Conservation (phyloP, 2,113 vertebrate species). For the Galeopterus variegatus region DNA sequence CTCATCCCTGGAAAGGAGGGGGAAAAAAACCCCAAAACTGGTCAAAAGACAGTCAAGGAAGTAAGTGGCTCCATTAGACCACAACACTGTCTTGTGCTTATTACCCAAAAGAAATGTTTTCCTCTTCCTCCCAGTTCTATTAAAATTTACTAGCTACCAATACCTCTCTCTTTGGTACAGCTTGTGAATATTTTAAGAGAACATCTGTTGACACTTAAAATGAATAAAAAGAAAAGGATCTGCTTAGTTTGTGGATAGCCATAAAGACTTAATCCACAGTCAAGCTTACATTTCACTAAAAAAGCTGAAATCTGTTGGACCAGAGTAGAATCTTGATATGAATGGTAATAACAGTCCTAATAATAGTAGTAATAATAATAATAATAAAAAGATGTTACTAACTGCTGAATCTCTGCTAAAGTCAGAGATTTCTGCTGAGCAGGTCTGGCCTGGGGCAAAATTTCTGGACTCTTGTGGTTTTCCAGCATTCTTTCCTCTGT, state of each 20-base stretch:
- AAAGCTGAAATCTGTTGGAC: background rate
- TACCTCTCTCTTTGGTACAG: slow-evolving; percentile 62
- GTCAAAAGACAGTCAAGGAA: background rate
- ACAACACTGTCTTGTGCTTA: background rate
- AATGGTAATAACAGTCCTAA: background rate
- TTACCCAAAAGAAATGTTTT: background rate
- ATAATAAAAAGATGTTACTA: background rate
- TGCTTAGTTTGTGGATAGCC: background rate
- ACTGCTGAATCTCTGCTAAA: background rate
- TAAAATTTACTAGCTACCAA: slow-evolving; percentile 18
- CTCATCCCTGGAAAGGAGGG: background rate
- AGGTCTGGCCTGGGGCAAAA: background rate
- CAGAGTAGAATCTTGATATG: background rate
- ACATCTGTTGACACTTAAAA: slow-evolving; percentile 65
- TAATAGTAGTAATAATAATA: background rate
- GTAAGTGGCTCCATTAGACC: background rate
- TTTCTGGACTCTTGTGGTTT: slow-evolving; percentile 42
- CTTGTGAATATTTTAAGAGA: slow-evolving; percentile 76
- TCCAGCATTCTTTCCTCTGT: background rate
- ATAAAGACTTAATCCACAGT: background rate
- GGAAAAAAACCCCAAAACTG: background rate
- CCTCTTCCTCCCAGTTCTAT: background rate
- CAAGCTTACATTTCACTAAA: background rate
- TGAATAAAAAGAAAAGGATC: slow-evolving; percentile 55
- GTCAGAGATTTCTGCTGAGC: slow-evolving; percentile 12